Conservation (phyloP, 2,113 vertebrate species). For the Tor tambroides region DNA sequence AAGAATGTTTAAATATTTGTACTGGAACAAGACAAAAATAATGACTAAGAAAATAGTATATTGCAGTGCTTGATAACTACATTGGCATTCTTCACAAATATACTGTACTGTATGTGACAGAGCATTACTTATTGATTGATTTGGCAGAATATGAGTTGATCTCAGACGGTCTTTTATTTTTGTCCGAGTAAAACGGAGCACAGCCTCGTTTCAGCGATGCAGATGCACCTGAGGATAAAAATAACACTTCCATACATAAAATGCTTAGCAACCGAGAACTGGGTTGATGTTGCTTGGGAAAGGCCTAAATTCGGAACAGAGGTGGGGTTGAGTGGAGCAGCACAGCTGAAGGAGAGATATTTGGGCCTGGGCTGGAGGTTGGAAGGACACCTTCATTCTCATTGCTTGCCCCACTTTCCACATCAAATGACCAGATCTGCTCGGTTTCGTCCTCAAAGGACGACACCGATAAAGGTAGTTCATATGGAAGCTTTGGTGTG, state of each 20-base stretch:
- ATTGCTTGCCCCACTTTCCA: conserved; percentile 53
- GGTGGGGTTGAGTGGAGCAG: conserved; percentile 42
- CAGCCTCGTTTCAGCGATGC: conserved; percentile 65
- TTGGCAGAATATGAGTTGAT: neutral
- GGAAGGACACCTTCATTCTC: conserved; percentile 45
- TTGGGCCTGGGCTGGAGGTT: conserved; percentile 43
- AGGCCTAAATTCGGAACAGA: conserved; percentile 56
- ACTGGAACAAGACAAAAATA: neutral
- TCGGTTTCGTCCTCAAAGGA: conserved; percentile 29
- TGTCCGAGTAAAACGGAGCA: conserved; percentile 61
- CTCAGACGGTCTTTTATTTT: conserved; percentile 7
- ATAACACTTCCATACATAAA: conserved; percentile 72
- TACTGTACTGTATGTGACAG: neutral
- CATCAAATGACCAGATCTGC: conserved; percentile 36
- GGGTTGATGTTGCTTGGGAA: conserved; percentile 70
- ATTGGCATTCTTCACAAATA: neutral
- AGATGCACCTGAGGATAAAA: conserved; percentile 77
- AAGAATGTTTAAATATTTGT: neutral
- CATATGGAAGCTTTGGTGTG: neutral
- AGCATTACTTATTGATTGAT: neutral
- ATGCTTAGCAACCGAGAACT: conserved; percentile 69
- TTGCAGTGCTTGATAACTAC: neutral
- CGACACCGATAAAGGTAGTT: conserved; percentile 3
- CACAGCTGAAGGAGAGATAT: conserved; percentile 52
- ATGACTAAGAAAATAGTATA: neutral